phyloP scores from a whole-genome alignment of 1,140 invertebrate species.

The Ceratosolen solmsi region DNA sequence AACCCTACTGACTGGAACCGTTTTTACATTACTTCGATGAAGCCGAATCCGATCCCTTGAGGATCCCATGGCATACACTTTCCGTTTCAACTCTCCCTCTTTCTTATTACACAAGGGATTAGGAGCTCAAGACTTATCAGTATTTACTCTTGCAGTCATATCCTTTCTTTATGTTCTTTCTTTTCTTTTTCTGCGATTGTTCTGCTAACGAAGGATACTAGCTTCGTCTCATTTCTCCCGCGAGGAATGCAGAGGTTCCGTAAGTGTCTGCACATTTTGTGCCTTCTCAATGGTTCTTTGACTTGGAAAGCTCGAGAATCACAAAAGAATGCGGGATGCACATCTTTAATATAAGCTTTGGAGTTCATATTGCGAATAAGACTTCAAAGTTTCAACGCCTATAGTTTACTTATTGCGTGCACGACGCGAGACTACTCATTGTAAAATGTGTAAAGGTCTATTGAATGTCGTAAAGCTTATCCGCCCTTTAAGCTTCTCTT shows the following conservation, averaged over 20 bases:
- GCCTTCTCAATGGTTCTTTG: background rate
- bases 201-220: background rate
- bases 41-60: slow-evolving; percentile 10
- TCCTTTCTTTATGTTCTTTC: background rate
- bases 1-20: background rate
- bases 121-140: slow-evolving; percentile 21
- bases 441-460: background rate
- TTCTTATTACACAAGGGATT: slow-evolving; percentile 19
- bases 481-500: background rate
- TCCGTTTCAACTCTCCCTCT: slow-evolving; percentile 3
- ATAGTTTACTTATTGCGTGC: background rate
- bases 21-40: slow-evolving; percentile 10
- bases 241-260: background rate
- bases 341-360: background rate
- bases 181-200: background rate
- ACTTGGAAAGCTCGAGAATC: background rate
- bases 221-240: background rate
- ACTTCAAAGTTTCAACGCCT: background rate
- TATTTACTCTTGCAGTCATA: slow-evolving; percentile 23
- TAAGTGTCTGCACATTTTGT: background rate
- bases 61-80: slow-evolving; percentile 1
- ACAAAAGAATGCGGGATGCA: background rate
- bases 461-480: background rate
- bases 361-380: no score
- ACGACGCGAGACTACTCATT: background rate